A percentile compares a stretch with the other conserved stretches of the same genome.
These are phyloP conservation scores for Hydrochoerus hydrochaeris DNA, from an alignment of 2,113 vertebrate species.

Conservation along the genomic window DNA sequence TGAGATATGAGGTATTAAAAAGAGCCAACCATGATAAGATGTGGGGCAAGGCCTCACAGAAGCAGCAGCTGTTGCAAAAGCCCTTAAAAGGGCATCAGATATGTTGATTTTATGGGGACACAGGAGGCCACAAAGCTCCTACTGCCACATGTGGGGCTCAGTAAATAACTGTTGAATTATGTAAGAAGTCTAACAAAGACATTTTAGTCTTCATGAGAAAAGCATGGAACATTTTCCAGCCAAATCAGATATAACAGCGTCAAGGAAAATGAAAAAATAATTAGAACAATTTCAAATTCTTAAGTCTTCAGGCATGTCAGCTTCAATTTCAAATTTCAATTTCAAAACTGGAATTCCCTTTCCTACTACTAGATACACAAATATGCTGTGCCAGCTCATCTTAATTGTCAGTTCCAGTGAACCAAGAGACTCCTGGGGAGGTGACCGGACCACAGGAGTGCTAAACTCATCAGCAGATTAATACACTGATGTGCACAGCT, in stretches of 20 bases:
- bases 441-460: neutral
- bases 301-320: no score
- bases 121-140: neutral
- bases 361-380: neutral
- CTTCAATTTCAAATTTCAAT: no score
- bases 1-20: neutral
- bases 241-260: neutral
- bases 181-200: neutral
- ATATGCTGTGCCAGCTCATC: neutral
- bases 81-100: neutral
- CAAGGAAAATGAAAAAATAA: neutral
- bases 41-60: neutral
- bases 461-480: neutral
- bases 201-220: neutral
- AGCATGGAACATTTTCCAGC: neutral
- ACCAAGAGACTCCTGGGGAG: neutral
- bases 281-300: no score
- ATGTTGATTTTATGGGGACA: neutral
- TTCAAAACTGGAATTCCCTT: neutral
- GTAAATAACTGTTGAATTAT: neutral
- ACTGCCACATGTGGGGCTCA: neutral
- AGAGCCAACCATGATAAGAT: neutral
- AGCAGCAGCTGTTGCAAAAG: neutral
- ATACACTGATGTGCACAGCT: neutral
- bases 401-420: neutral